Conservation (phyloP, 2,888 invertebrate genomes). For the Sisyra terminalis region DNA sequence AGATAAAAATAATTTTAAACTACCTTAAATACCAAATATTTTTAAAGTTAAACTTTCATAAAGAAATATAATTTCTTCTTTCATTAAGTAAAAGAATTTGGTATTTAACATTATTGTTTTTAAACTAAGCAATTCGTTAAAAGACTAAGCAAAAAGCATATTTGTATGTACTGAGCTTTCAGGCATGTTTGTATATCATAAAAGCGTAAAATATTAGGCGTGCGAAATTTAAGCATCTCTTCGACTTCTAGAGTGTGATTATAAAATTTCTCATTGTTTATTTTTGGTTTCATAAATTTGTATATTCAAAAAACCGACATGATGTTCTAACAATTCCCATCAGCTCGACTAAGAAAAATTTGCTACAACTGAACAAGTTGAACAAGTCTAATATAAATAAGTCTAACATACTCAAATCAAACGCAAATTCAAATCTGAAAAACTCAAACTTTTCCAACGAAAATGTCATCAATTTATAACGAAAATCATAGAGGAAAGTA, state of each 20-base stretch:
- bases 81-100: too few relatives aligned
- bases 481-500: neutral
- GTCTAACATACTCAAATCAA: neutral
- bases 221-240: neutral
- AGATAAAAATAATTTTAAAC: too few relatives aligned
- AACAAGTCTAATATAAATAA: neutral
- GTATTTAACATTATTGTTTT: too few relatives aligned
- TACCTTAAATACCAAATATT: too few relatives aligned
- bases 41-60: too few relatives aligned
- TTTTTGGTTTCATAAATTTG: neutral
- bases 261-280: neutral
- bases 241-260: neutral
- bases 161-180: too few relatives aligned
- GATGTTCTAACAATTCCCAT: neutral
- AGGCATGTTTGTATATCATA: too few relatives aligned
- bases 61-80: too few relatives aligned
- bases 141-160: too few relatives aligned
- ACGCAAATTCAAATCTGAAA: neutral
- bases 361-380: neutral
- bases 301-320: neutral
- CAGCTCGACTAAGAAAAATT: neutral
- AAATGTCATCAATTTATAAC: neutral
- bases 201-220: neutral
- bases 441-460: neutral
- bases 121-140: too few relatives aligned